Percentiles rank a stretch among this genome's conserved stretches.
Conservation (phyloP, 2,888 invertebrate genomes). For the Drosophila crucigera region DNA sequence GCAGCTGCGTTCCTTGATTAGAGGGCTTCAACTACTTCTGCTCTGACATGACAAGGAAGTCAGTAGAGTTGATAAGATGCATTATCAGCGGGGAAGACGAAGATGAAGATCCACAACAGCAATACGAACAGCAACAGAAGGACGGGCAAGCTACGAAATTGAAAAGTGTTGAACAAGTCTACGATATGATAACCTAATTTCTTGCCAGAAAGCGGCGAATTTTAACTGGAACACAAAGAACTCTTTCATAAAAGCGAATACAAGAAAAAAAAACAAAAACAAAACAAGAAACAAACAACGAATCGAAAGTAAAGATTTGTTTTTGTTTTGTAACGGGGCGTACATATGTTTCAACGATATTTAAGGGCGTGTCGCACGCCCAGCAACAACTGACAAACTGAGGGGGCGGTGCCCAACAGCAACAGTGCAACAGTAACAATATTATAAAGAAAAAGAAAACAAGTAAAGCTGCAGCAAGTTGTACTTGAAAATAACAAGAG, state of each 20-base stretch:
- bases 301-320: conserved; percentile 69
- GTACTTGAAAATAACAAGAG: conserved; percentile 9
- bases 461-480: conserved; percentile 9
- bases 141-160: conserved; percentile 58
- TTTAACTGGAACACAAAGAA: conserved; percentile 39
- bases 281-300: conserved; percentile 32
- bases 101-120: conserved; percentile 80
- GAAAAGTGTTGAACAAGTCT: conserved; percentile 74
- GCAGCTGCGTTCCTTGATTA: conserved; percentile 21
- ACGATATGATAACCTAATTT: conserved; percentile 81
- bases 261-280: conserved; percentile 18
- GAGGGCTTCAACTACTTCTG: conserved; percentile 9
- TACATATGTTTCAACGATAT: conserved; percentile 72
- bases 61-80: conserved; percentile 80
- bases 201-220: conserved; percentile 44
- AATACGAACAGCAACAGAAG: conserved; percentile 47
- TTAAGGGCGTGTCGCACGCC: conserved; percentile 72
- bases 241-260: conserved; percentile 32
- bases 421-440: conserved; percentile 27
- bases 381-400: conserved; percentile 54
- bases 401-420: conserved; percentile 37
- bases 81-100: conserved; percentile 84
- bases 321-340: conserved; percentile 45
- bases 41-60: conserved; percentile 72
- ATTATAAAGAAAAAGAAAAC: conserved; percentile 12